A percentile compares a stretch with the other conserved stretches of the same genome.
phyloP scores from a whole-genome alignment of 2,888 invertebrate species.

The Arrhopalites spinosus region DNA sequence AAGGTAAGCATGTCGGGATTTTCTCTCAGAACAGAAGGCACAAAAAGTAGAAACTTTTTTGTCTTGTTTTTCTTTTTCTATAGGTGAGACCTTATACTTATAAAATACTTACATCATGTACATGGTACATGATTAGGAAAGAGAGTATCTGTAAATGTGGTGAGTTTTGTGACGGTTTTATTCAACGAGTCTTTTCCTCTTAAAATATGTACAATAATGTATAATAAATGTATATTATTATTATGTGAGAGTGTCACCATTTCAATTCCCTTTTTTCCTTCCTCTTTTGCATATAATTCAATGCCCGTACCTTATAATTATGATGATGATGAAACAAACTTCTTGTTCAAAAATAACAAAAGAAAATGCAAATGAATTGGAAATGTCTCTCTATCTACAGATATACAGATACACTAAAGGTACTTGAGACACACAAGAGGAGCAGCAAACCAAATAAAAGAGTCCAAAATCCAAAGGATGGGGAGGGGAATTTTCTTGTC shows the following conservation, averaged over 20 bases:
- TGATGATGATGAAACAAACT: slow-evolving; percentile 17
- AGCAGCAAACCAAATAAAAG: not conserved
- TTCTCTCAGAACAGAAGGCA: slow-evolving; percentile 8
- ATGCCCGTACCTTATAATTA: not conserved
- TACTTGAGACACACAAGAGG: not conserved
- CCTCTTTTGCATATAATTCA: not conserved
- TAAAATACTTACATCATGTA: not conserved
- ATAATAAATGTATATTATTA: too few species aligned
- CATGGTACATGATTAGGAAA: too few species aligned
- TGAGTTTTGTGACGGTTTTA: too few species aligned
- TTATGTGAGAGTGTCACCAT: too few species aligned
- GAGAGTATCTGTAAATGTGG: too few species aligned
- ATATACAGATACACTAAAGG: not conserved
- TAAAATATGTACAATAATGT: too few species aligned
- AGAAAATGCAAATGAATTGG: slow-evolving; percentile 10
- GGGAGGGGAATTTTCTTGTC: not conserved
- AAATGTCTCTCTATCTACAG: not conserved
- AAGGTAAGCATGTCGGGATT: slow-evolving; percentile 21
- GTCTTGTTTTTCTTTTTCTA: not conserved
- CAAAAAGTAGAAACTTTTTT: not conserved
- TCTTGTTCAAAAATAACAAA: not conserved
- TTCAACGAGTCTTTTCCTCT: too few species aligned
- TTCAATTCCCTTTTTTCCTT: not conserved
- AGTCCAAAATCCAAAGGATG: too few species aligned
- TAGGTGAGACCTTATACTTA: not conserved